Conservation (phyloP, 2,888 invertebrate genomes). For the Balanococcus diminutus region DNA sequence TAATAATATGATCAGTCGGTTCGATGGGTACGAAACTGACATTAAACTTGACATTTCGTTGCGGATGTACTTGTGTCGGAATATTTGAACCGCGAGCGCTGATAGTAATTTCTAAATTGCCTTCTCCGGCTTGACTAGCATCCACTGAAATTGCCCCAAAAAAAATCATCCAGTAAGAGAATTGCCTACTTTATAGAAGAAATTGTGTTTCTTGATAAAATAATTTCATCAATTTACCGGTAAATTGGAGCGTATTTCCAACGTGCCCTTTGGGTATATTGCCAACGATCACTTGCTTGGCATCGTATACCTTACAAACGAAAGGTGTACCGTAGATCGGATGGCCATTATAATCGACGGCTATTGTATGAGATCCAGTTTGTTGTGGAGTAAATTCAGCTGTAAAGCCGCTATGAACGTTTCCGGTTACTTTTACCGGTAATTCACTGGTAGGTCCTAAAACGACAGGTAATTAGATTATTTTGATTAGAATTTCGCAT, state of each 20-base stretch:
- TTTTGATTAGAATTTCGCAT: no score
- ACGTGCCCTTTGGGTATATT: constrained; percentile 81
- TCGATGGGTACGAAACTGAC: constrained; percentile 96
- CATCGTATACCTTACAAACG: constrained; percentile 90
- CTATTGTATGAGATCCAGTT: constrained; percentile 92
- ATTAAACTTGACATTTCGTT: constrained; percentile 88
- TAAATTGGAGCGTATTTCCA: constrained; percentile 90
- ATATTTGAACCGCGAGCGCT: constrained; percentile 91
- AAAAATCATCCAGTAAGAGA: constrained; percentile 49
- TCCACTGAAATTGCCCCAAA: constrained; percentile 75
- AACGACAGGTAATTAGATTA: neutral
- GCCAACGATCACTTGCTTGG: constrained; percentile 82
- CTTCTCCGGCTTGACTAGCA: constrained; percentile 95
- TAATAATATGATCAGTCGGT: constrained; percentile 91
- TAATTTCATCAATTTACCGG: constrained; percentile 66
- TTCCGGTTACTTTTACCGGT: constrained; percentile 87
- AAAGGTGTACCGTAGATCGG: constrained; percentile 89
- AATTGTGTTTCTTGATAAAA: no score
- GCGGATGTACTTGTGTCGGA: constrained; percentile 92
- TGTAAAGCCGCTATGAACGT: constrained; percentile 83
- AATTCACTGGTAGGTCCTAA: constrained; percentile 81
- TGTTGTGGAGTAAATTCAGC: constrained; percentile 90
- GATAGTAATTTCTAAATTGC: constrained; percentile 95
- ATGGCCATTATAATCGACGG: constrained; percentile 88
- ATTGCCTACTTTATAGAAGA: no score